phyloP scores from a whole-genome alignment of 2,888 invertebrate species.

The Margaritifera margaritifera region DNA sequence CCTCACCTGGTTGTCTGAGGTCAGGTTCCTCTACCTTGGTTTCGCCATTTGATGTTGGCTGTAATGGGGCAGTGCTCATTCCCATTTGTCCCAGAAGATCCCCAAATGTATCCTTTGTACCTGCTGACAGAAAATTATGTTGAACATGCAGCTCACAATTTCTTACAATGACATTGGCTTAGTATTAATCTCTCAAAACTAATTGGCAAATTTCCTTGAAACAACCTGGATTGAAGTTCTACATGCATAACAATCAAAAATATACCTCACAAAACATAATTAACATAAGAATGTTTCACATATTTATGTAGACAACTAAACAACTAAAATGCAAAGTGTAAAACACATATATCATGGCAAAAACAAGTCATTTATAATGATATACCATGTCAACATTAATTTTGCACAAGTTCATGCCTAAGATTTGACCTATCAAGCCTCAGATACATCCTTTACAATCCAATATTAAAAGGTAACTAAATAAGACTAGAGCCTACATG shows the following conservation, averaged over 20 bases:
- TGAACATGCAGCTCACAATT: neutral
- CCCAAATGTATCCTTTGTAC: slow-evolving; percentile 62
- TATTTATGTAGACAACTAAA: no score
- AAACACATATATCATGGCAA: no score
- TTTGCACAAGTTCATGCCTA: no score
- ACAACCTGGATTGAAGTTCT: neutral
- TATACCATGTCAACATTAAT: no score
- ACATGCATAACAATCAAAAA: neutral
- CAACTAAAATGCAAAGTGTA: no score
- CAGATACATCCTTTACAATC: no score
- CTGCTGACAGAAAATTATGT: slow-evolving; percentile 15
- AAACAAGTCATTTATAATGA: no score
- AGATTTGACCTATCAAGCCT: no score
- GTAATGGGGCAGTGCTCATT: slow-evolving; percentile 46
- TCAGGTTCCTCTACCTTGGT: slow-evolving; percentile 40
- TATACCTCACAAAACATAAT: neutral
- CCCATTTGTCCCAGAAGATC: slow-evolving; percentile 63
- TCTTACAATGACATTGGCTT: neutral
- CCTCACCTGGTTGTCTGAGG: slow-evolving; percentile 32
- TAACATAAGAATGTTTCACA: no score
- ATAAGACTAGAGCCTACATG: no score
- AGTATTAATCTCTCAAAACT: neutral
- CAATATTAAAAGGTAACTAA: no score
- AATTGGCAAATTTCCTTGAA: neutral
- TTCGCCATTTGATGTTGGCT: slow-evolving; percentile 43